Evolutionary conservation across 2,113 vertebrate genomes (phyloP), one percentile per base, ranked within the genome.

Genomic region (Cryptotis parvus): DNA sequence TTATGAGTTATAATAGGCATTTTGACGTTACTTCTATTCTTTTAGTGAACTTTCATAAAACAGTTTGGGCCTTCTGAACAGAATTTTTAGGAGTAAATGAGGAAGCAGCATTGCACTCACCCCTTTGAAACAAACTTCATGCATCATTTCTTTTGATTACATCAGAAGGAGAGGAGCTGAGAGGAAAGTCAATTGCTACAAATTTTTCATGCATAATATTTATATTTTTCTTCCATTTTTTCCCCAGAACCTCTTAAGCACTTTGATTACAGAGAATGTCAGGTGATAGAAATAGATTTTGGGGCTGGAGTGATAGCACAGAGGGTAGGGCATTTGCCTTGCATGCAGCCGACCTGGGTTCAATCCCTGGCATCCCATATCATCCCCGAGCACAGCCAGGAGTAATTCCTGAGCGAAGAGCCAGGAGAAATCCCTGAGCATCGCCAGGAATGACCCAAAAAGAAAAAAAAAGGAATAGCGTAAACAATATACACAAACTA

Each of bases 401-500:
- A n/a, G n/a, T n/a, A n/a, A n/a, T n/a, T n/a, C n/a, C n/a, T n/a
- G n/a, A n/a, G n/a, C n/a, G n/a, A n/a, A n/a, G n/a, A n/a, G n/a
- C n/a, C n/a, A n/a, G n/a, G n/a, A n/a, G n/a, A n/a, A n/a, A n/a
- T n/a, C n/a, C n/a, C n/a, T n/a, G n/a, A n/a, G n/a, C n/a, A n/a
- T n/a, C n/a, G n/a, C n/a, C n/a, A n/a, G n/a, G n/a, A n/a, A n/a
- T n/a, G n/a, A n/a, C n/a, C n/a, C n/a, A n/a, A n/a, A n/a, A n/a
- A n/a, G n/a, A n/a, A n/a, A n/a, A n/a, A n/a, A n/a, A n/a, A n/a
- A n/a, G n/a, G n/a, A n/a, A n/a, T n/a, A n/a, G n/a, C n/a, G n/a
- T n/a, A n/a, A n/a, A n/a, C n/a, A n/a, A n/a, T n/a, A n/a, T n/a
- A 89, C 58, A 79, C 61, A 52, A 69, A 91, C 91, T 55, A 20